Evolutionary conservation across 2,797 vertebrate species (phyloP), one percentile per base, ranked within the genome.

Genomic region (Rhyacichthys aspro): DNA sequence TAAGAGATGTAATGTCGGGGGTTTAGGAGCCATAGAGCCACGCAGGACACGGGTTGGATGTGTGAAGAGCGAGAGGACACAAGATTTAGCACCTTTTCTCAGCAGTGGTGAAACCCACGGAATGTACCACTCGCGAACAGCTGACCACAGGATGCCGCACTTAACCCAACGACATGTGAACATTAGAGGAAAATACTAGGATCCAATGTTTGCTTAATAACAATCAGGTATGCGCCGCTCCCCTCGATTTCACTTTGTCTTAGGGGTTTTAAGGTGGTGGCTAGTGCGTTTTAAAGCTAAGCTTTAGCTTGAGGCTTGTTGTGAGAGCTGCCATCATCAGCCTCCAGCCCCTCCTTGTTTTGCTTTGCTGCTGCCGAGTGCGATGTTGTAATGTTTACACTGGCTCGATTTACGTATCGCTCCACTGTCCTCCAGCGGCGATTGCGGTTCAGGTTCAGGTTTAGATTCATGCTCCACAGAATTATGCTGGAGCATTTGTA

Each of bases 321-420:
- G 49, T 84, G 55, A 45, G 70, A 72, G 68, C 71, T 84, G 86
- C 86, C 85, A 86, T 85, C 70, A 83, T 85, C 86, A 78, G 59
- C 75, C 82, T 89, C 72, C 86, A 88, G 90, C 90, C 91, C 91
- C 91, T 93, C 91, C 91, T 93, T 89, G 88, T 91, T 92, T 86
- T 85, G 86, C 76, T 92, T 86, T 85, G 86, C 76, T 84, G 82
- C 79, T 83, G 76, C 83, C 67, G 80, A 86, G 55, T 76, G 86
- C 84, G 83, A 86, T 87, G 89, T 74, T 89, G 90, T 90, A 82
- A 90, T 93, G 90, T 94, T 93, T 92, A 92, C 91, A 86, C 89
- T 79, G 50, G 63, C 65, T 62, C 75, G 67, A 47, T 79, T 78
- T 74, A 74, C 70, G 81, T 59, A 73, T 54, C 48, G 68, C 14